Conservation (phyloP, 2,888 invertebrate genomes). For the Morpho achilles region DNA sequence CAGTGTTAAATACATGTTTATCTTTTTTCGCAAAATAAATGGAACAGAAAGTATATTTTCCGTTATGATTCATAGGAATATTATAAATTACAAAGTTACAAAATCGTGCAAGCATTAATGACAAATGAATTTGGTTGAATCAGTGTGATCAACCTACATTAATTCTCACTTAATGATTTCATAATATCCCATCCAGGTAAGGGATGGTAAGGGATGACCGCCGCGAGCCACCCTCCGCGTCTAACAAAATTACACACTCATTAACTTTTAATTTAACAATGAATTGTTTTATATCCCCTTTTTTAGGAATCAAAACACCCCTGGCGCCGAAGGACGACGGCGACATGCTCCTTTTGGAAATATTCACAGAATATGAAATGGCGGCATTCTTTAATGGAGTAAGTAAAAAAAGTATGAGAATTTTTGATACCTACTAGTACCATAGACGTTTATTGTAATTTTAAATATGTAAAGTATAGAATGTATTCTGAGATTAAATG, state of each 20-base stretch:
- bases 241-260: constrained; percentile 72
- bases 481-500: too few species aligned
- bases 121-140: constrained; percentile 19
- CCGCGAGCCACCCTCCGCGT: constrained; percentile 62
- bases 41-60: background rate
- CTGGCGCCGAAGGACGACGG: constrained; percentile 38
- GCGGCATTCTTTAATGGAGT: background rate
- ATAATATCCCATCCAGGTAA: constrained; percentile 58
- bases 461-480: too few species aligned
- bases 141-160: constrained; percentile 21
- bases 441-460: too few species aligned
- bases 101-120: constrained; percentile 8
- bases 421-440: too few species aligned
- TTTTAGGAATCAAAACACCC: constrained; percentile 29
- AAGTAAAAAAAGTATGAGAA: background rate
- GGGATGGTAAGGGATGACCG: constrained; percentile 41
- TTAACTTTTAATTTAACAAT: constrained; percentile 51
- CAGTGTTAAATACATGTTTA: too few species aligned
- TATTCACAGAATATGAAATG: background rate
- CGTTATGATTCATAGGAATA: background rate
- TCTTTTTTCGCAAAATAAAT: too few species aligned
- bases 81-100: background rate
- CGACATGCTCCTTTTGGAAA: constrained; percentile 15
- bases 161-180: constrained; percentile 26
- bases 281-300: constrained; percentile 25